phyloP scores from a whole-genome alignment of 2,113 vertebrate genomes.

The Hippocampus zosterae region DNA sequence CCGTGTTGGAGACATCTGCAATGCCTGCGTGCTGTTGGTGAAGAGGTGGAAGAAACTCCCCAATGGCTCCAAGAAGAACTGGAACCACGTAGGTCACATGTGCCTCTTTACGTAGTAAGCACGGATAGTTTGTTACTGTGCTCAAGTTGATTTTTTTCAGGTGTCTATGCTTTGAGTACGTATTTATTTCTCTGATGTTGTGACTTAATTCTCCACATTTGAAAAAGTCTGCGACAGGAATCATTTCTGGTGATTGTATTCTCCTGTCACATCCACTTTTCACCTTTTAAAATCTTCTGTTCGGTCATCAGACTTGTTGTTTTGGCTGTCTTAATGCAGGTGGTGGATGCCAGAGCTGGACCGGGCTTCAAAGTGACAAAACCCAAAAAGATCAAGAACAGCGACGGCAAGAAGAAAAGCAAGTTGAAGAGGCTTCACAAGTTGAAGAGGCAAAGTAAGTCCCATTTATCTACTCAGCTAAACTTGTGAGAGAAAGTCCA shows the following conservation, averaged over 20 bases:
- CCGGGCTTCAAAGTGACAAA: constrained; percentile 79
- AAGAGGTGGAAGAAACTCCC: constrained; percentile 81
- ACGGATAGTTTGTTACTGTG: background rate
- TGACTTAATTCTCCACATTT: background rate
- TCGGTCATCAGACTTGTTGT: background rate
- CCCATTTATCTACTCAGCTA: background rate
- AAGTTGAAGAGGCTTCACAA: constrained; percentile 75
- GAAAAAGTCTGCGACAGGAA: background rate
- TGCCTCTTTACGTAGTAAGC: background rate
- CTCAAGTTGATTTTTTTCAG: background rate
- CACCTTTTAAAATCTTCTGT: background rate
- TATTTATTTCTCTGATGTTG: background rate
- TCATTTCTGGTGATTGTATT: too few species aligned
- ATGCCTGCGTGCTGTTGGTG: constrained; percentile 77
- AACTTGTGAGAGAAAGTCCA: background rate
- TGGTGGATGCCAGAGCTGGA: constrained; percentile 79
- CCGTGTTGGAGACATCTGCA: constrained; percentile 78
- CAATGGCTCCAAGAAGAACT: constrained; percentile 77
- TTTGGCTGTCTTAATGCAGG: constrained; percentile 45
- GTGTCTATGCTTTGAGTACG: too few species aligned
- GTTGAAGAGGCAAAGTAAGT: constrained; percentile 76
- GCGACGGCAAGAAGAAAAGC: constrained; percentile 75
- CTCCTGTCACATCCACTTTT: background rate
- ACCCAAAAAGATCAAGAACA: constrained; percentile 76
- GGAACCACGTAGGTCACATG: constrained; percentile 73